Evolutionary conservation across 2,113 vertebrate genomes (phyloP), one percentile per base, ranked within the genome.

Genomic region (Okapia johnstoni): DNA sequence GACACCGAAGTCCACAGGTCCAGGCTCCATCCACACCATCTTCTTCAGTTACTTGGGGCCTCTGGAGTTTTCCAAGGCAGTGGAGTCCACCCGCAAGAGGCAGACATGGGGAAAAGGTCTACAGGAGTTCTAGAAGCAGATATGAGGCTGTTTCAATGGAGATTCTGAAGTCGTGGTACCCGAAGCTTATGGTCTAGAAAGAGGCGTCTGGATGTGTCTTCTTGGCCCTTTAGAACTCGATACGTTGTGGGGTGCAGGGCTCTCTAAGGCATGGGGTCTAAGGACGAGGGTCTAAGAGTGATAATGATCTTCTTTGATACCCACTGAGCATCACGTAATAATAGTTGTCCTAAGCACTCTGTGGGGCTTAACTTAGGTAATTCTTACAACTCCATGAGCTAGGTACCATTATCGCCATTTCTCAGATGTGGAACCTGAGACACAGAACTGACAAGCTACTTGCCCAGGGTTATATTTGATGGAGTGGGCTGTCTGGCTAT

Each of bases 241-340:
- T 11, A 60, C 17, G 3, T 30, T n/a, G 2, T 57, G 66, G 36
- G 10, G 5, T 9, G 5, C 8, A 76, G 46, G 50, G 76, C 66
- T 63, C 19, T 40, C 66, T 73, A 7, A 70, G n/a, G 10, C 66
- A 40, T 40, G n/a, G n/a, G 66, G 66, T 70, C n/a, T 40, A 70
- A 73, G 21, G 36, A 23, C 0, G 10, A 40, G 66, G n/a, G 66
- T 70, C n/a, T 70, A 12, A 70, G n/a, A 70, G 66, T 13, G n/a
- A 40, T 40, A 70, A 23, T 52, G 54, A 43, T 14, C 46, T 73
- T 54, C 23, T 33, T 17, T 25, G 80, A 58, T 3, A 40, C n/a
- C 2, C 76, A 60, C 0, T 8, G 28, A n/a, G 50, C 2, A 52
- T 2, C 16, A 26, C 0, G 0, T 33, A 63, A 16, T 33, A 19